Evolutionary conservation across 2,113 vertebrate genomes (phyloP).

Genomic region (Galemys pyrenaicus): DNA sequence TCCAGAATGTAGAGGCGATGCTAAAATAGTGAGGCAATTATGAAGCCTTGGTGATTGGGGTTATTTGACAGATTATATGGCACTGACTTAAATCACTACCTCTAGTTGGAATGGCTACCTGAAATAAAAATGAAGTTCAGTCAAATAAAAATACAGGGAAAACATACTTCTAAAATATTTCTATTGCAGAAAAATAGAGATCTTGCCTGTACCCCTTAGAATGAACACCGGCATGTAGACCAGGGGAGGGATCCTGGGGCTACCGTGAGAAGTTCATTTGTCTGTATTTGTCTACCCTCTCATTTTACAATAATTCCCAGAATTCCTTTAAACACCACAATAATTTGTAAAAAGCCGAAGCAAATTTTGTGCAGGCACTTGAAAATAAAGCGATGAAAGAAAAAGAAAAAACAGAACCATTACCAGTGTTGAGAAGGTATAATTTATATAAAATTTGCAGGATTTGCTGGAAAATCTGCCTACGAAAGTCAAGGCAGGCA

Average conservation of each 20-base stretch:
- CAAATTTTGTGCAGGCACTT: background rate
- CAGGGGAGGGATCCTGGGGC: background rate
- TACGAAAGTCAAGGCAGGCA: background rate
- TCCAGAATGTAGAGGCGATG: background rate
- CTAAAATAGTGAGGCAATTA: background rate
- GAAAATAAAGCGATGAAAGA: slow-evolving; percentile 1
- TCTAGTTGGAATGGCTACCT: background rate
- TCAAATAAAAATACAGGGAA: background rate
- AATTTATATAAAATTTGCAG: background rate
- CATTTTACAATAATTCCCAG: background rate
- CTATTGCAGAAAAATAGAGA: background rate
- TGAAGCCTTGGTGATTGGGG: background rate
- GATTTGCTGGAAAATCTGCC: background rate
- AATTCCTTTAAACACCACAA: background rate
- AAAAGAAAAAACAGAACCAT: background rate
- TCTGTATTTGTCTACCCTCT: background rate
- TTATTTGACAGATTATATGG: background rate
- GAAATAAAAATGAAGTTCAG: slow-evolving; percentile 18
- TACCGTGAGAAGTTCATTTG: background rate
- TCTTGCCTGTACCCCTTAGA: background rate
- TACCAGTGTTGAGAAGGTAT: background rate
- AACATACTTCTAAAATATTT: background rate
- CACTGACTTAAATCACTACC: background rate
- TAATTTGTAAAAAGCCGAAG: background rate
- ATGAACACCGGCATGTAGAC: background rate